phyloP scores from a whole-genome alignment of 2,113 vertebrate genomes.

The Microcebus lehilahytsara region DNA sequence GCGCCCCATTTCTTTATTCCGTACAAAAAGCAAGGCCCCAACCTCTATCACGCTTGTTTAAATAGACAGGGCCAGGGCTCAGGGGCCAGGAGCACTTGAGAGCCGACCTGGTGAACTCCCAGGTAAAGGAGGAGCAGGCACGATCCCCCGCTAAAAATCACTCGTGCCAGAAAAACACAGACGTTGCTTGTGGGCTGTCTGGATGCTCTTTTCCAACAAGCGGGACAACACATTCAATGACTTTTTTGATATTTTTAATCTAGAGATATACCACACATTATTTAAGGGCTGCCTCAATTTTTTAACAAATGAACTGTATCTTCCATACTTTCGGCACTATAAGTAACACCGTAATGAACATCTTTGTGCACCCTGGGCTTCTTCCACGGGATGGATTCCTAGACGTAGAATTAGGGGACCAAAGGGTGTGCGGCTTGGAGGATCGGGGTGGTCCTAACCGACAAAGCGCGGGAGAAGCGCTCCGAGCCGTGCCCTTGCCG shows the following conservation, averaged over 20 bases:
- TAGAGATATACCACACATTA: fast-evolving
- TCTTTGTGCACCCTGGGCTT: fast-evolving
- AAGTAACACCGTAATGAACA: fast-evolving
- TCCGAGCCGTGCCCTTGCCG: fast-evolving
- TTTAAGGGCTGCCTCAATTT: fast-evolving
- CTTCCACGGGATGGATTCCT: fast-evolving
- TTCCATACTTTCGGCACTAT: fast-evolving
- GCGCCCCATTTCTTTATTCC: no score
- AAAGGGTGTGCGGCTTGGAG: fast-evolving
- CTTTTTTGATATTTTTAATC: fast-evolving
- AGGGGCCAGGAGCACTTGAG: no score
- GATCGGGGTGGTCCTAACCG: fast-evolving
- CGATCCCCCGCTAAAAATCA: neutral
- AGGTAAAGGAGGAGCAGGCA: neutral
- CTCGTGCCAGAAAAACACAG: neutral
- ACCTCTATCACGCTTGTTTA: fast-evolving
- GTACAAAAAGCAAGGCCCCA: no score
- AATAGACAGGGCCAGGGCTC: neutral
- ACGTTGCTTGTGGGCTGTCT: fast-evolving
- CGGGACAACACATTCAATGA: fast-evolving
- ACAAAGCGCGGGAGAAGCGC: fast-evolving
- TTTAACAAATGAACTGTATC: fast-evolving
- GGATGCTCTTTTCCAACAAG: fast-evolving
- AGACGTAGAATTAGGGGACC: fast-evolving
- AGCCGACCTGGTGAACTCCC: no score